phyloP scores from a whole-genome alignment of 2,888 invertebrate genomes.

The Latrodectus elegans region DNA sequence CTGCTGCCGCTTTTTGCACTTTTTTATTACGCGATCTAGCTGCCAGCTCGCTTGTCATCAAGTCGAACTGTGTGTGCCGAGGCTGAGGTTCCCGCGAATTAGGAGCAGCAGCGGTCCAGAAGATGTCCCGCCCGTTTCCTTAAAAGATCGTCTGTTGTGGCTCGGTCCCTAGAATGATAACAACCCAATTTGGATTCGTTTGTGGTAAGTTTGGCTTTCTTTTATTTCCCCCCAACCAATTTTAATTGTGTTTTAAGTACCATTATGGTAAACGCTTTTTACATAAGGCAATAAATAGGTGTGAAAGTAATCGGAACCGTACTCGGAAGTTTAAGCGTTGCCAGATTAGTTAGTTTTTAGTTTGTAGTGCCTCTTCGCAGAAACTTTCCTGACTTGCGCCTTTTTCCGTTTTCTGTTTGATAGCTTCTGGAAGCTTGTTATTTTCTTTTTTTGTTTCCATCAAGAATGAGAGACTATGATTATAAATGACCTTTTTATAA shows the following conservation, averaged over 20 bases:
- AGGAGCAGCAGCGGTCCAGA: slow-evolving; percentile 20
- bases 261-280: background rate
- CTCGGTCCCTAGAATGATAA: background rate
- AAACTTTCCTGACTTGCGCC: background rate
- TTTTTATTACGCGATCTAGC: slow-evolving; percentile 40
- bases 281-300: too few species aligned
- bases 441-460: too few species aligned
- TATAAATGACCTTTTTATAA: too few species aligned
- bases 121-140: background rate
- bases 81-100: slow-evolving; percentile 22
- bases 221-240: background rate
- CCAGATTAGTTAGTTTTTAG: background rate
- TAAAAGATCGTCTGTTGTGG: background rate
- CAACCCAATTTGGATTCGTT: background rate
- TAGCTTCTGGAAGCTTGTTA: too few species aligned
- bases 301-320: background rate
- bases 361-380: background rate
- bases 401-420: background rate
- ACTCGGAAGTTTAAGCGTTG: background rate
- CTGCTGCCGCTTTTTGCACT: slow-evolving; percentile 65
- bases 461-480: too few species aligned
- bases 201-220: background rate
- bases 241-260: background rate
- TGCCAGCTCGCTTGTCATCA: slow-evolving; percentile 62
- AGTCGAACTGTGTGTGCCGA: slow-evolving; percentile 37